Base-by-base conservation (phyloP, 2,888 invertebrate species). In the Ectemnius cavifrons region DNA sequence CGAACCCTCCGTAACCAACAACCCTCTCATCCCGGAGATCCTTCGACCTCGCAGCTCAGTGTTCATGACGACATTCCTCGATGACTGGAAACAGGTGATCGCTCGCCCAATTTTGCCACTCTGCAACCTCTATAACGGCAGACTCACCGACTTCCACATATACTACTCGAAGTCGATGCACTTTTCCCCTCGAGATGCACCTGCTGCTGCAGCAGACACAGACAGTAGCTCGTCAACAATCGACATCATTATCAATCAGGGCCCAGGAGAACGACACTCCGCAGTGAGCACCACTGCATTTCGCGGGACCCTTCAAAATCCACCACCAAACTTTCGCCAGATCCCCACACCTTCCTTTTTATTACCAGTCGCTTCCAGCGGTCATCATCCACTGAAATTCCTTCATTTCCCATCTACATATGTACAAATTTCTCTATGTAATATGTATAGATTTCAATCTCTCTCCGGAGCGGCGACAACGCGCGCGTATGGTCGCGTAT, bases 151-250 rank as follows among this genome's bases (percentile, higher is more conserved):
- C 63, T 63, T 77, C 62, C 58, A 79, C 70, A 69, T 58, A 75
- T 71, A 75, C 63, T 77, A 74, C 78, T 73, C 71, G 63, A 77
- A 77, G 76, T 78, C 78, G 75, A 78, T 77, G 71, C 70, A 79
- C 77, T 73, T 79, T 71, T 75, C 66, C 18, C 56, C 71, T 63
- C 63, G 56, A 63, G 73, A 74, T 80, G 80, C 80, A 83, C 78
- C 73, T 79, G 80, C 82, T 83, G 80, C 82, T 76, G 79, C 75
- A 73, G 47, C 47, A 47, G 47, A 47, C 47, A 14, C 47, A 14
- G 67, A 62, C 73, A 79, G 79, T 83, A 75, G 71, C 71, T 71
- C 81, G 71, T 81, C 85, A 84, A 85, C 85, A 85, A 80, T 83
- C 77, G 83, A 84, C 80, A 67, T 73, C 75, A 78, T 71, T 74